Evolutionary conservation across 2,797 vertebrate species (phyloP), one percentile per base, ranked within the genome.

Genomic region (Amazonetta brasiliensis): DNA sequence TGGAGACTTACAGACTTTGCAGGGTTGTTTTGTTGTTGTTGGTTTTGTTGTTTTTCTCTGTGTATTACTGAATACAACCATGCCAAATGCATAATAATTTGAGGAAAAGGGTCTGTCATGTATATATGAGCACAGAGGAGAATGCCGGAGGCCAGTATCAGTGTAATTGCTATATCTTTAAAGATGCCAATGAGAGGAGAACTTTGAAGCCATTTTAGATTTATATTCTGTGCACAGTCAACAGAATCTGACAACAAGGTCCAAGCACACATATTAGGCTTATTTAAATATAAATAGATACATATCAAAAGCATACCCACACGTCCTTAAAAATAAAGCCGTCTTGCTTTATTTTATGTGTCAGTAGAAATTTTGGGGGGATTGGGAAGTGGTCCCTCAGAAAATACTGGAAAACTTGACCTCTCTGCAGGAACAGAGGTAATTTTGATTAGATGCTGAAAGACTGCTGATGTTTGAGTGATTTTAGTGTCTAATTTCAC

Each of bases 241-340:
- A 54, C 31, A 60, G 48, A 67, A 81, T 83, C 10, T 91, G 75
- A 68, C 41, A 62, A 35, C 31, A 35, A 89, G 25, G 62, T 75
- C 44, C 1, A 11, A 89, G 44, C 58, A 75, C 13, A 64, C 54
- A 33, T 72, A 30, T 90, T 81, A 87, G 8, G 25, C 31, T 87
- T 73, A 46, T 89, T 89, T 69, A 81, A 94, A 84, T 81, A 76
- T 39, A 73, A 86, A 75, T 72, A 84, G 37, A 52, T 85, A 28
- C 21, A 30, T 74, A 28, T 63, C 56, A 92, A 74, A 87, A 31
- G 22, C 17, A 60, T 50, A 71, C 4, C 7, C 3, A 1, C 5
- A 18, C 20, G 26, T 75, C 37, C 13, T 77, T 84, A 59, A 43
- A 43, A 43, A 43, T 43, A 43, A 58, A 69, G 59, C 77, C 22